Evolutionary conservation across 1,140 invertebrate genomes (phyloP).

Genomic region (Mizuhopecten yessoensis): DNA sequence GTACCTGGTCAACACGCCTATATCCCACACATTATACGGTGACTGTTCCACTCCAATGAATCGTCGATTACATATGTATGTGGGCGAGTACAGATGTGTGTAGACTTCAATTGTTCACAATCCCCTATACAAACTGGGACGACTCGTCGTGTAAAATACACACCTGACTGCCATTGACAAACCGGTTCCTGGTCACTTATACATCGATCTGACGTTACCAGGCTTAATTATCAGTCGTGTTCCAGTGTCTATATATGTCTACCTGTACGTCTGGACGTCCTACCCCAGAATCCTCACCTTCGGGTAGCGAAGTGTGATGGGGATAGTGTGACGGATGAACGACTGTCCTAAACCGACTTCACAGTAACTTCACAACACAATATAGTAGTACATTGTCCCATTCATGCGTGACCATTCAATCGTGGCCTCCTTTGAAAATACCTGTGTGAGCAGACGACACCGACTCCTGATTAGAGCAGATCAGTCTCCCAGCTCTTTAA

Average conservation of each 20-base stretch:
- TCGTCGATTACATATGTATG: not conserved
- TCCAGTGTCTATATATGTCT: not conserved
- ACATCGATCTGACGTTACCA: constrained; percentile 20
- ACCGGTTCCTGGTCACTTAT: not conserved
- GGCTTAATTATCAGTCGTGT: no score
- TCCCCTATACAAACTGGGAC: not conserved
- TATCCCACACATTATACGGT: constrained; percentile 19
- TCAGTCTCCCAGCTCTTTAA: no score
- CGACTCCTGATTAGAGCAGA: not conserved
- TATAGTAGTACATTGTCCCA: not conserved
- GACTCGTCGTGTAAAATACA: not conserved
- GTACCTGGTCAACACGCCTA: not conserved
- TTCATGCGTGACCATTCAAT: not conserved
- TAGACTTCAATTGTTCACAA: constrained; percentile 8
- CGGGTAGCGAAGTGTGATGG: not conserved
- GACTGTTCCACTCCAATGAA: not conserved
- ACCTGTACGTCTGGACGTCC: not conserved
- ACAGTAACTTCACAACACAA: not conserved
- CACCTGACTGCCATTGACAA: not conserved
- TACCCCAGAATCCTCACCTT: not conserved
- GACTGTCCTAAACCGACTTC: not conserved
- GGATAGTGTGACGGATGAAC: not conserved
- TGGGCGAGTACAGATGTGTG: not conserved
- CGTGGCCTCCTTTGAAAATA: not conserved
- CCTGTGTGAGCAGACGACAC: not conserved